These are phyloP conservation scores for Pterocles orientalis DNA, from an alignment of 2,113 vertebrate species.

Conservation along the genomic window DNA sequence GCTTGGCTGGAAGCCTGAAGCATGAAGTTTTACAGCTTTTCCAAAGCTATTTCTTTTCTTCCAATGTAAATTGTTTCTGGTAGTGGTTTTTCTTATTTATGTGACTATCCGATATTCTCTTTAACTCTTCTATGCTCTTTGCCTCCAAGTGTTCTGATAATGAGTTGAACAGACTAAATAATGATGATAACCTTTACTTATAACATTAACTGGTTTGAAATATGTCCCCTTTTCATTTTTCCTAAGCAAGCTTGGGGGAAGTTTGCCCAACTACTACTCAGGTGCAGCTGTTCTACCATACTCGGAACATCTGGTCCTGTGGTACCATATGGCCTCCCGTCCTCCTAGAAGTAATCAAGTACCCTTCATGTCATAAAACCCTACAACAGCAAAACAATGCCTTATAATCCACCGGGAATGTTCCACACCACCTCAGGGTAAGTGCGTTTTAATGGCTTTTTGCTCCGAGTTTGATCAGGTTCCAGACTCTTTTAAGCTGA, in stretches of 20 bases:
- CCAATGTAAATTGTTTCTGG: slow-evolving; percentile 12
- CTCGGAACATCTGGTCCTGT: slow-evolving; percentile 27
- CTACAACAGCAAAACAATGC: slow-evolving; percentile 21
- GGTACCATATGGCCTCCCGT: neutral
- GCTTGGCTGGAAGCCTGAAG: slow-evolving; percentile 17
- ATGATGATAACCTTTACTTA: neutral
- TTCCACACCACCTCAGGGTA: neutral
- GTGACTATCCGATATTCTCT: neutral
- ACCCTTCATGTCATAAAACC: slow-evolving; percentile 6
- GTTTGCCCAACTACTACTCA: neutral
- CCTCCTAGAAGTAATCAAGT: slow-evolving; percentile 23
- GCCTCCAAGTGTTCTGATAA: neutral
- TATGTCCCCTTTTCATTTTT: neutral
- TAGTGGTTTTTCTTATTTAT: neutral
- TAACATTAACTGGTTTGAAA: neutral
- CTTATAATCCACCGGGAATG: slow-evolving; percentile 10
- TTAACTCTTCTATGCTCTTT: slow-evolving; percentile 19
- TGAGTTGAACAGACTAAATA: neutral
- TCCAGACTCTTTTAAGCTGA: slow-evolving; percentile 48
- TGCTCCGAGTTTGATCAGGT: slow-evolving; percentile 13
- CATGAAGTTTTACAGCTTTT: slow-evolving; percentile 29
- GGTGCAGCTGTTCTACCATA: slow-evolving; percentile 2
- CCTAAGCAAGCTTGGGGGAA: neutral
- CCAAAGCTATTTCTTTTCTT: slow-evolving; percentile 26
- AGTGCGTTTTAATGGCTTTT: slow-evolving; percentile 34